Conservation (phyloP, 2,888 invertebrate genomes). For the Brachyopa scutellaris region DNA sequence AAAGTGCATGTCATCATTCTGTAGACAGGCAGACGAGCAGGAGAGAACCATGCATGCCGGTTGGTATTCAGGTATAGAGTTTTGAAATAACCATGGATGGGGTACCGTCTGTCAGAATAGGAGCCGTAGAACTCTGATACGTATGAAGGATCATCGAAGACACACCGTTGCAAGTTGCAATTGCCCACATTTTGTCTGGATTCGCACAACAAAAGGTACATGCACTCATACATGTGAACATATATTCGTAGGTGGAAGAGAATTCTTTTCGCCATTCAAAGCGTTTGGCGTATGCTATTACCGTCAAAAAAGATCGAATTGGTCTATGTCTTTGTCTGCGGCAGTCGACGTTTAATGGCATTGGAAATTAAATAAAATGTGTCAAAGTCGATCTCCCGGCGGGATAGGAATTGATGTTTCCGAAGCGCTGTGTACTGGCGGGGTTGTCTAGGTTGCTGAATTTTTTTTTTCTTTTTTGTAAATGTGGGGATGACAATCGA, state of each 20-base stretch:
- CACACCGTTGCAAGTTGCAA: conserved; percentile 45
- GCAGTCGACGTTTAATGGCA: conserved; percentile 10
- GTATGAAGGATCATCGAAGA: too few species aligned
- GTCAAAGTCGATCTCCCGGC: conserved; percentile 46
- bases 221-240: not conserved
- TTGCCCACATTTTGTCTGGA: not conserved
- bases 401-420: conserved; percentile 34
- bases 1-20: conserved; percentile 48
- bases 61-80: conserved; percentile 16
- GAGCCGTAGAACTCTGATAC: too few species aligned
- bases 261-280: conserved; percentile 18
- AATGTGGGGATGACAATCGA: not conserved
- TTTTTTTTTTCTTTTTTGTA: not conserved
- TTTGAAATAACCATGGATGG: not conserved
- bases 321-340: not conserved
- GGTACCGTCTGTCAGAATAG: too few species aligned
- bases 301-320: conserved; percentile 29
- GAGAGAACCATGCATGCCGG: not conserved
- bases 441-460: not conserved
- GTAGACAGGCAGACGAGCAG: conserved; percentile 21
- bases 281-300: conserved; percentile 54
- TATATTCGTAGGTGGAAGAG: not conserved
- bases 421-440: not conserved
- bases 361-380: conserved; percentile 64
- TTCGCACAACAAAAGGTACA: not conserved